Conservation (phyloP, 2,888 invertebrate genomes). For the Rotaria socialis region DNA sequence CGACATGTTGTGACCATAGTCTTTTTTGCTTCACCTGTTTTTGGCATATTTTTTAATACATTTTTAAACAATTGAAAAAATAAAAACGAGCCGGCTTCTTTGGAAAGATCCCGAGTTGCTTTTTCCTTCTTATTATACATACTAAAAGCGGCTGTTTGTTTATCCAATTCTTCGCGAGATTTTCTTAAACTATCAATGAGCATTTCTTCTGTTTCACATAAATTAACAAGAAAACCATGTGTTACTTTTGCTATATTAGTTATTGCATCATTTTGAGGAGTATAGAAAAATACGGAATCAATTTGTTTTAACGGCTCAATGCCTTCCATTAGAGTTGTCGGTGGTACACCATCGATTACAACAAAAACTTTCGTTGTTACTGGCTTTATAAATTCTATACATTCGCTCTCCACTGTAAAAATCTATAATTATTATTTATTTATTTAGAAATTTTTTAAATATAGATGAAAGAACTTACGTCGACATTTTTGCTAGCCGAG, state of each 20-base stretch:
- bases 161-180: not conserved
- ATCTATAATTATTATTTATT: not conserved
- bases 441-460: not conserved
- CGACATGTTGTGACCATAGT: not conserved
- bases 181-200: not conserved
- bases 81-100: constrained; percentile 32
- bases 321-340: not conserved
- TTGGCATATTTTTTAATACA: not conserved
- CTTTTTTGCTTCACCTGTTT: not conserved
- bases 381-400: not conserved
- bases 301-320: not conserved
- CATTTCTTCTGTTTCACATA: not conserved
- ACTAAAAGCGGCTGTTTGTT: not conserved
- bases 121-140: constrained; percentile 21
- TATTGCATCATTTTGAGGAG: not conserved
- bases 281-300: not conserved
- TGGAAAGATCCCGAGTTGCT: not conserved
- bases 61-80: constrained; percentile 27
- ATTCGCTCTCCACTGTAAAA: not conserved
- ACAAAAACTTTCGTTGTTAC: not conserved
- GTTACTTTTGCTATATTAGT: not conserved
- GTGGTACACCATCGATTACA: not conserved
- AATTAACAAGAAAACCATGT: not conserved
- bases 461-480: not conserved
- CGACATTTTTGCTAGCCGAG: not conserved